Evolutionary conservation across 2,888 invertebrate genomes (phyloP).

Genomic region (Nymphalis polychloros): DNA sequence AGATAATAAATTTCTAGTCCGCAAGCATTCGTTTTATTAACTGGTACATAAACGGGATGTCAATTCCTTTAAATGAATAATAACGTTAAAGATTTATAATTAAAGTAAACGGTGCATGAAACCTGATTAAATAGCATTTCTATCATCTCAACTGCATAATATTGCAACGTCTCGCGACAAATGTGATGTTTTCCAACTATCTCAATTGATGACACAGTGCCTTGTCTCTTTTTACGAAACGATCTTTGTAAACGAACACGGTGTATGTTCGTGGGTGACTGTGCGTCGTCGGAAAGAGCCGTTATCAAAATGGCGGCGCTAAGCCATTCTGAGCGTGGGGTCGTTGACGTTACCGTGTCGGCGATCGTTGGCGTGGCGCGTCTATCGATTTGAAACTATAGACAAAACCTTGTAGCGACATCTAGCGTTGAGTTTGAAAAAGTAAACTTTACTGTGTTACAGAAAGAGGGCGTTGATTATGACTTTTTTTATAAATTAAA

Average conservation of each 20-base stretch:
- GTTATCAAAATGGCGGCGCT: conserved; percentile 76
- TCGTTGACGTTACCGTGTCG: conserved; percentile 67
- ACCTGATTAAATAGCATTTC: conserved; percentile 5
- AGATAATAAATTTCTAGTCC: neutral
- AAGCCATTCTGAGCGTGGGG: conserved; percentile 57
- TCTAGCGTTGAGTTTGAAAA: conserved; percentile 47
- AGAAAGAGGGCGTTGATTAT: conserved; percentile 53
- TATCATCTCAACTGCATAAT: conserved; percentile 16
- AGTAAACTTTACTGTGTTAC: neutral
- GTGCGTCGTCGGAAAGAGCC: conserved; percentile 49
- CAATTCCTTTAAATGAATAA: neutral
- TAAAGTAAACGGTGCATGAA: conserved; percentile 16
- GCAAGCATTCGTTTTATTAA: neutral
- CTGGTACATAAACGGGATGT: neutral
- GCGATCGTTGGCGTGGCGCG: conserved; percentile 51
- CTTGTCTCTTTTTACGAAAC: conserved; percentile 1
- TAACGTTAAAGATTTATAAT: conserved; percentile 12
- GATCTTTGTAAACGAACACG: conserved; percentile 11
- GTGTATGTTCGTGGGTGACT: conserved; percentile 29
- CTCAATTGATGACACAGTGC: conserved; percentile 12
- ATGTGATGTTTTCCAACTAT: conserved; percentile 22
- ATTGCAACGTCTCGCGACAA: conserved; percentile 13
- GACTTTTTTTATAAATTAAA: neutral
- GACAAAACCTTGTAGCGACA: conserved; percentile 55
- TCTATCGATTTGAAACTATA: conserved; percentile 53